A percentile compares a stretch with the other conserved stretches of the same genome.
These are phyloP conservation scores for Bombus turneri DNA, from an alignment of 1,140 invertebrate species.

Conservation along the genomic window DNA sequence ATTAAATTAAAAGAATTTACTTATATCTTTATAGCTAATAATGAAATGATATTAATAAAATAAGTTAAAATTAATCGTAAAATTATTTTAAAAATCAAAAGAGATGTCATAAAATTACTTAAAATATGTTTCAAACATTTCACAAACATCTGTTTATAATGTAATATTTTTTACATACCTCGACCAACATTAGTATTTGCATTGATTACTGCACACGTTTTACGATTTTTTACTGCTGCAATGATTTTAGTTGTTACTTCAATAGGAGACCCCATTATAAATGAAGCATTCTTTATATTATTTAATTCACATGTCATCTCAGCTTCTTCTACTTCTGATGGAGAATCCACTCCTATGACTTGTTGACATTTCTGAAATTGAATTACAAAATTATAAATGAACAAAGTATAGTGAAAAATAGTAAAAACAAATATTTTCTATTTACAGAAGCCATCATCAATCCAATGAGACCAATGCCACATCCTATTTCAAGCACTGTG, in stretches of 20 bases:
- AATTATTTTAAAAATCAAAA: neutral
- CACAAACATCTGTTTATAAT: neutral
- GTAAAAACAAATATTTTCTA: constrained; percentile 39
- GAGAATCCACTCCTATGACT: constrained; percentile 78
- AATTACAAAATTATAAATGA: constrained; percentile 12
- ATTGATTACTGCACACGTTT: constrained; percentile 77
- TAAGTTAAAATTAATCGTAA: neutral
- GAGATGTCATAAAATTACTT: constrained; percentile 35
- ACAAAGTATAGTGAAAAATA: constrained; percentile 8
- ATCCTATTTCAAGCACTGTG: constrained; percentile 80
- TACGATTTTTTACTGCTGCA: constrained; percentile 70
- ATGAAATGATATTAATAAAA: too few species aligned
- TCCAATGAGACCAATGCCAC: constrained; percentile 78
- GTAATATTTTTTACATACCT: constrained; percentile 61
- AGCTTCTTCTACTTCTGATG: constrained; percentile 80
- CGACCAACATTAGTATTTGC: constrained; percentile 76
- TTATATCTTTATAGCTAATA: too few species aligned
- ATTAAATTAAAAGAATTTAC: too few species aligned
- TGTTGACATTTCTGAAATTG: constrained; percentile 76
- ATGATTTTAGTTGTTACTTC: constrained; percentile 72
- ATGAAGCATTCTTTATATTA: constrained; percentile 78
- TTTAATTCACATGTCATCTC: constrained; percentile 79
- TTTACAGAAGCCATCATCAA: constrained; percentile 78
- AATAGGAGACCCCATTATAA: constrained; percentile 75
- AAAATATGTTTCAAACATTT: constrained; percentile 26